Conservation (phyloP, 35 echinoderm and acorn worm species). For the Apostichopus californicus region DNA sequence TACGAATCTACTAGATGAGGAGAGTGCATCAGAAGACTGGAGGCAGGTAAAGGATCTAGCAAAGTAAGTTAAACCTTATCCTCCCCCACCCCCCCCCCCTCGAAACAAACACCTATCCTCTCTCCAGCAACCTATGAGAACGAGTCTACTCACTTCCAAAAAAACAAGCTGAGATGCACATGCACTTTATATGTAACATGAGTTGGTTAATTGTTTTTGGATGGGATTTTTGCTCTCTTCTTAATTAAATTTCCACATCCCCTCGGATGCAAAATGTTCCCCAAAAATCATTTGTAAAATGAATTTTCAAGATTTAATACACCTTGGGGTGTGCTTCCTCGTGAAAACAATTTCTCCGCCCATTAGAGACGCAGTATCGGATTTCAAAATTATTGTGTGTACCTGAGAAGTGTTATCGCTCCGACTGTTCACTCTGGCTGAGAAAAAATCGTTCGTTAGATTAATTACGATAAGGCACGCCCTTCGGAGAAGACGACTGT, state of each 20-base stretch:
- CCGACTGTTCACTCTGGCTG: not conserved
- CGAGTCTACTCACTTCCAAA: too few species aligned
- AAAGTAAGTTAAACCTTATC: too few species aligned
- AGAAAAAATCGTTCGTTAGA: not conserved
- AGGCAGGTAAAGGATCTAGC: too few species aligned
- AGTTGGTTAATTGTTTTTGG: not conserved
- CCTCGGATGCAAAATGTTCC: not conserved
- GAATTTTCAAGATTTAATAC: not conserved
- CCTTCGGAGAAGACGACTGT: too few species aligned
- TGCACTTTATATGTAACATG: not conserved
- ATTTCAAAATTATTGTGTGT: not conserved
- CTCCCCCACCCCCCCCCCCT: too few species aligned
- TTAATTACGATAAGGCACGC: not conserved
- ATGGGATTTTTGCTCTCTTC: not conserved
- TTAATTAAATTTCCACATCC: not conserved
- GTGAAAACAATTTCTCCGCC: slow-evolving; percentile 1
- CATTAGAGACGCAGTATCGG: not conserved
- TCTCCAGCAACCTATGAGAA: too few species aligned
- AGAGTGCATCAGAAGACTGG: too few species aligned
- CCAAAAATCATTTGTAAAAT: not conserved
- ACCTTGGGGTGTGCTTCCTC: not conserved
- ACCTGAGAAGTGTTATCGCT: not conserved
- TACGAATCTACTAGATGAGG: too few species aligned
- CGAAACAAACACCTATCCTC: too few species aligned
- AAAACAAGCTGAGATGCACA: not conserved